Percentiles rank a stretch among this genome's conserved stretches.
Evolutionary conservation across 2,113 vertebrate species (phyloP).

Genomic region (Mus musculus): DNA sequence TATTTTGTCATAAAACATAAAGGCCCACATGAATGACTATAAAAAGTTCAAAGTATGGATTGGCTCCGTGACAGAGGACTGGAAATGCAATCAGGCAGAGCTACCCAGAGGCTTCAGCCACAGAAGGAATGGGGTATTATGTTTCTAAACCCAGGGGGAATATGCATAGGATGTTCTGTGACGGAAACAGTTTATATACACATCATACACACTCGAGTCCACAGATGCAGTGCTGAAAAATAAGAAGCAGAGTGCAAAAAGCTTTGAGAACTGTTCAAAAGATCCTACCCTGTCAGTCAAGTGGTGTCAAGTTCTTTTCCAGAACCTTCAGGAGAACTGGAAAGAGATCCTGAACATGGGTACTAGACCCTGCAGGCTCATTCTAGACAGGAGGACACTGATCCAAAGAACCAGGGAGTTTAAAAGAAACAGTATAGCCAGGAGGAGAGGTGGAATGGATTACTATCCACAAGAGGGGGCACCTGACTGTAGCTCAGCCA

Average conservation of each 20-base stretch:
- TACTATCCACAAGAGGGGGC: neutral
- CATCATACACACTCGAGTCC: neutral
- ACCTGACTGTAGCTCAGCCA: constrained; percentile 21
- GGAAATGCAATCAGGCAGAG: neutral
- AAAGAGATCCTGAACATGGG: neutral
- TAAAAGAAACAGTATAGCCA: neutral
- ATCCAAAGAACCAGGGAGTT: neutral
- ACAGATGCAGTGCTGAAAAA: neutral
- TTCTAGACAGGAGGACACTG: constrained; percentile 43
- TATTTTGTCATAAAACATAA: constrained; percentile 16
- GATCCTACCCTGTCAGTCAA: neutral
- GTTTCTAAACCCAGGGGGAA: neutral
- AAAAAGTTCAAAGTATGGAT: neutral
- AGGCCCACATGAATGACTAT: neutral
- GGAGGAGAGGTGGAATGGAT: neutral
- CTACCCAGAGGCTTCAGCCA: neutral
- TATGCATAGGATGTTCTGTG: neutral
- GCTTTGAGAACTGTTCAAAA: neutral
- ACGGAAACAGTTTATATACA: neutral
- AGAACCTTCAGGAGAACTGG: neutral
- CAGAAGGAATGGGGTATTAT: neutral
- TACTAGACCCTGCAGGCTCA: neutral
- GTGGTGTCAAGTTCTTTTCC: neutral
- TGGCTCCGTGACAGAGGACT: constrained; percentile 5
- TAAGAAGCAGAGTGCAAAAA: neutral